A percentile compares a stretch with the other conserved stretches of the same genome.
phyloP scores from a whole-genome alignment of 2,113 vertebrate species.

The Dolichallabes microphthalmus region DNA sequence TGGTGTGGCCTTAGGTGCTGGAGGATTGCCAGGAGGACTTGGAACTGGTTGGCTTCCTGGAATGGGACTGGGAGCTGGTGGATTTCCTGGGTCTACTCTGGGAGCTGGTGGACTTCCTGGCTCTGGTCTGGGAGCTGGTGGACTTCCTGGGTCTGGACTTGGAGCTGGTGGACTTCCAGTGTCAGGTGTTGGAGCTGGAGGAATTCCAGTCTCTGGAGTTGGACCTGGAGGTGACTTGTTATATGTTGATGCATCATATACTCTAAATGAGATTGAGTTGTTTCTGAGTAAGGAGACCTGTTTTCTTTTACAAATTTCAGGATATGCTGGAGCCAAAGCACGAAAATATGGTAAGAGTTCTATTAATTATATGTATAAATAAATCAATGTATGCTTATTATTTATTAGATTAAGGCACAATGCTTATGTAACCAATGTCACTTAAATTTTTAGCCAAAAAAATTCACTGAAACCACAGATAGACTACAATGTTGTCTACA shows the following conservation, averaged over 20 bases:
- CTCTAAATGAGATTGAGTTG: background rate
- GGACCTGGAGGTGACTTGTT: slow-evolving; percentile 33
- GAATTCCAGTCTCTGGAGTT: slow-evolving; percentile 28
- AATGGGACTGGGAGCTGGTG: slow-evolving; percentile 26
- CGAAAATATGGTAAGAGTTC: slow-evolving; percentile 47
- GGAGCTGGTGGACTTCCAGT: slow-evolving; percentile 25
- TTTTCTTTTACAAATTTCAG: slow-evolving; percentile 27
- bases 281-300: background rate
- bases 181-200: slow-evolving; percentile 27
- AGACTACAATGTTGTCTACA: background rate
- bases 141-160: slow-evolving; percentile 41
- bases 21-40: slow-evolving; percentile 30
- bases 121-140: slow-evolving; percentile 14
- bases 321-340: slow-evolving; percentile 52
- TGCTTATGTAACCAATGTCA: background rate
- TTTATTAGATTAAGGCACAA: background rate
- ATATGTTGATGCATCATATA: background rate
- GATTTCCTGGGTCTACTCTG: slow-evolving; percentile 31
- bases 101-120: slow-evolving; percentile 34
- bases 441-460: background rate
- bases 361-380: background rate
- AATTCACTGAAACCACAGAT: background rate
- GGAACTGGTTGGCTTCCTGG: slow-evolving; percentile 2
- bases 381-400: background rate
- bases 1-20: slow-evolving; percentile 37